These are phyloP conservation scores for Nemoura dubitans DNA, from an alignment of 2,888 invertebrate genomes.

Conservation along the genomic window DNA sequence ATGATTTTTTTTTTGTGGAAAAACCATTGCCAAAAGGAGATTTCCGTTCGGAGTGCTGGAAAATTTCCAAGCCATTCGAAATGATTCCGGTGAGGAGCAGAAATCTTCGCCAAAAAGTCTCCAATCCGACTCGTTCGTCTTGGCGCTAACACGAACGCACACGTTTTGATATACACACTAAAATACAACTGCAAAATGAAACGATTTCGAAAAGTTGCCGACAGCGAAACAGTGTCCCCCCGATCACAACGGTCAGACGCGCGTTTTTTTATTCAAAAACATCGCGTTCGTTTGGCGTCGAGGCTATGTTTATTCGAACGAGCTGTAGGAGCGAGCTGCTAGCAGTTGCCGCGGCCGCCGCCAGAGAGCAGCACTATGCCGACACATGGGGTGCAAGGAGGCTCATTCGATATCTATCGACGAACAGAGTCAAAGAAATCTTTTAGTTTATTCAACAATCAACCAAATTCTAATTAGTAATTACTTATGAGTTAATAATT, in stretches of 20 bases:
- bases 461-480: too few species aligned
- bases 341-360: constrained; percentile 19
- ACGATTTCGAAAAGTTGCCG: too few species aligned
- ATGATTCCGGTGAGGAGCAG: not conserved
- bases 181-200: too few species aligned
- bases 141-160: too few species aligned
- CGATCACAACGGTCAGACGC: too few species aligned
- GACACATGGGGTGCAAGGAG: not conserved
- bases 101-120: not conserved
- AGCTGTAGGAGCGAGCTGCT: not conserved
- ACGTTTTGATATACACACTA: too few species aligned
- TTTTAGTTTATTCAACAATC: too few species aligned
- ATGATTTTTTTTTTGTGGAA: not conserved
- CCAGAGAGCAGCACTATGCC: constrained; percentile 16
- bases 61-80: not conserved
- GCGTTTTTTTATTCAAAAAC: not conserved
- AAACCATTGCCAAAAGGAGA: not conserved
- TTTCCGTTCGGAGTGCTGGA: not conserved
- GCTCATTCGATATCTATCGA: too few species aligned
- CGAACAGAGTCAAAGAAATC: too few species aligned
- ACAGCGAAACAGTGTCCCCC: too few species aligned
- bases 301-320: not conserved
- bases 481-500: too few species aligned
- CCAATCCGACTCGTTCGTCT: too few species aligned
- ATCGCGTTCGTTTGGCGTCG: not conserved